These are phyloP conservation scores for Arctocebus calabarensis DNA, from an alignment of 2,797 vertebrate genomes.

Conservation along the genomic window DNA sequence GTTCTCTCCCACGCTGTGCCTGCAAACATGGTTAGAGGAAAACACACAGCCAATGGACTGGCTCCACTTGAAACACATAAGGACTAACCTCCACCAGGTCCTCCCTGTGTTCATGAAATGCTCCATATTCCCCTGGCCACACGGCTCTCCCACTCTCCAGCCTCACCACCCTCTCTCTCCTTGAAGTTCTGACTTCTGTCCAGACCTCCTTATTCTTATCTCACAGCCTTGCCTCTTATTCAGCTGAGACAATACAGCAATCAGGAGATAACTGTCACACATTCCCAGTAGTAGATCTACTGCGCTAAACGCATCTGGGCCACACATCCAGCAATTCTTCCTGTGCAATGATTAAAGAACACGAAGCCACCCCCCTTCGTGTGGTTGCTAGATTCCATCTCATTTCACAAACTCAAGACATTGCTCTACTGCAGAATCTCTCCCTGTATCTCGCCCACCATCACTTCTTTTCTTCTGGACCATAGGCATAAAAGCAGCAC, in stretches of 20 bases:
- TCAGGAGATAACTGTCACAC: neutral
- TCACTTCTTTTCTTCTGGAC: neutral
- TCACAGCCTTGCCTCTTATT: neutral
- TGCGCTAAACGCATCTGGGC: neutral
- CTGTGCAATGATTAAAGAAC: neutral
- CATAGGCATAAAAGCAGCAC: neutral
- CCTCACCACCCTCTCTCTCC: neutral
- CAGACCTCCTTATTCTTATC: neutral
- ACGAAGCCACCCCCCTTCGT: neutral
- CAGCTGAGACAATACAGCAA: neutral
- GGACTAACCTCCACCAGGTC: neutral
- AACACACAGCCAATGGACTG: neutral
- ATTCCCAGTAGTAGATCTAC: neutral
- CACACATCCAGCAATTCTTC: neutral
- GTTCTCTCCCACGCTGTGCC: neutral
- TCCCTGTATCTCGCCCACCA: neutral
- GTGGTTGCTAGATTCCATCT: neutral
- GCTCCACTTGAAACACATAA: neutral
- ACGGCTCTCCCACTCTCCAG: neutral
- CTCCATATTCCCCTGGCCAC: neutral
- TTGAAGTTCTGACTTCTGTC: neutral
- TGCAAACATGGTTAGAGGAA: neutral
- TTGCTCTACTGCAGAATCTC: neutral
- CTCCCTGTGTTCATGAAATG: neutral
- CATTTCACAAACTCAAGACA: conserved; percentile 12